Evolutionary conservation across 1,140 invertebrate genomes (phyloP).

Genomic region (Magallana angulata): DNA sequence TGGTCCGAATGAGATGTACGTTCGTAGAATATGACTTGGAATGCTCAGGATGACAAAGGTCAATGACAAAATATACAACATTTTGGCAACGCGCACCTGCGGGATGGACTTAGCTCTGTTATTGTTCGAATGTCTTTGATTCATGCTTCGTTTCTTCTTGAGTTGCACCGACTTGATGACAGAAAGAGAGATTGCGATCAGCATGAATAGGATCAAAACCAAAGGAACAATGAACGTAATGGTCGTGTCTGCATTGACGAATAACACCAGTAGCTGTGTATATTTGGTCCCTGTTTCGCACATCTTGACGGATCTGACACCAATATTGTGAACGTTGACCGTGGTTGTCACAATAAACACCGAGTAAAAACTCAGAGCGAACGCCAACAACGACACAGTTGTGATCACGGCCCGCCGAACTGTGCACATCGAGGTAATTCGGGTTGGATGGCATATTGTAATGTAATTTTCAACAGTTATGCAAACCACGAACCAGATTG

Average conservation of each 20-base stretch:
- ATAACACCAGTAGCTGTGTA: conserved; percentile 81
- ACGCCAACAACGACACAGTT: conserved; percentile 80
- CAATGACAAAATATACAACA: conserved; percentile 54
- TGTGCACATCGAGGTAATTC: conserved; percentile 87
- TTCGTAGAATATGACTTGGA: conserved; percentile 51
- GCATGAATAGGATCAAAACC: conserved; percentile 52
- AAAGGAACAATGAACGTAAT: conserved; percentile 58
- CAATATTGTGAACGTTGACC: neutral
- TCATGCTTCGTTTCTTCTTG: conserved; percentile 42
- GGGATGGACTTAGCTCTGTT: conserved; percentile 49
- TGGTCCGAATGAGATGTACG: conserved; percentile 42
- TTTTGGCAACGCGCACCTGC: conserved; percentile 60
- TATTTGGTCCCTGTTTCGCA: conserved; percentile 76
- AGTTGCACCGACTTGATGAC: conserved; percentile 49
- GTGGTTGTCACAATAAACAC: conserved; percentile 39
- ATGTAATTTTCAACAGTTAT: conserved; percentile 92
- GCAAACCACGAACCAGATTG: conserved; percentile 90
- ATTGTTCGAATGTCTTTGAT: conserved; percentile 21
- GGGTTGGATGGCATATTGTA: conserved; percentile 87
- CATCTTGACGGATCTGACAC: conserved; percentile 3
- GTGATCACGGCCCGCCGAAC: conserved; percentile 84
- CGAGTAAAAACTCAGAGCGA: conserved; percentile 82
- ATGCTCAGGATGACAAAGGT: conserved; percentile 52
- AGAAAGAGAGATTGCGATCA: conserved; percentile 50
- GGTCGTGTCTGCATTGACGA: conserved; percentile 67